A percentile compares a stretch with the other conserved stretches of the same genome.
Evolutionary conservation across 2,888 invertebrate species (phyloP).

Genomic region (Archips xylosteana): DNA sequence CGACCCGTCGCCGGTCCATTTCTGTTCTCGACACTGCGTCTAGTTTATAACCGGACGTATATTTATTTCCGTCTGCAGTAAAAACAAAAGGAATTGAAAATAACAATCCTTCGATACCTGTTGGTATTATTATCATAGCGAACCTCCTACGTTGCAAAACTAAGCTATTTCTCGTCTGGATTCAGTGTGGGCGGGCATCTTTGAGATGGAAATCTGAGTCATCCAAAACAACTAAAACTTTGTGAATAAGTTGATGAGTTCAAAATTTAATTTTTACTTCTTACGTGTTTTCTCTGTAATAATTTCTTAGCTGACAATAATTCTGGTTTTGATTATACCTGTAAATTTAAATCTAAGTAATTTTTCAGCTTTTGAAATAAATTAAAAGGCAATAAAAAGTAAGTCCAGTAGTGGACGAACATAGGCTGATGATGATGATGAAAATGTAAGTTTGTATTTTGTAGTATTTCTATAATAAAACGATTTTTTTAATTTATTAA

Average conservation of each 20-base stretch:
- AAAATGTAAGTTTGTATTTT: too few relatives aligned
- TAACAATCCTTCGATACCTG: neutral
- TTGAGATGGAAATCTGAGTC: neutral
- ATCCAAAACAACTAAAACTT: slow-evolving; percentile 7
- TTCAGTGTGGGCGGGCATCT: slow-evolving; percentile 2
- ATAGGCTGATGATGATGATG: too few relatives aligned
- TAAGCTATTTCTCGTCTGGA: neutral
- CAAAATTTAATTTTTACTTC: neutral
- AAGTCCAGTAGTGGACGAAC: too few relatives aligned
- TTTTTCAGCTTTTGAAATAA: too few relatives aligned
- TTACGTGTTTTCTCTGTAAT: neutral
- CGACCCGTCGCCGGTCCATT: slow-evolving; percentile 71
- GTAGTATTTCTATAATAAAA: too few relatives aligned
- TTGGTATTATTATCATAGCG: neutral
- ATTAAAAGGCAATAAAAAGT: too few relatives aligned
- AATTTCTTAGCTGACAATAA: neutral
- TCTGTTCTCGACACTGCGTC: slow-evolving; percentile 62
- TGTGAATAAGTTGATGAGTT: neutral
- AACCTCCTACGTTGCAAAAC: slow-evolving; percentile 5
- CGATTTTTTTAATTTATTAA: too few relatives aligned
- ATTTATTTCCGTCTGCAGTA: slow-evolving; percentile 7
- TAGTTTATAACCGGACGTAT: slow-evolving; percentile 55
- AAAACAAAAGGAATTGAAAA: neutral
- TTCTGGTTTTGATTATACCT: too few relatives aligned
- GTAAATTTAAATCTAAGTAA: too few relatives aligned